Evolutionary conservation across 2,888 invertebrate genomes (phyloP).

Genomic region (Drosophila glabriapex): DNA sequence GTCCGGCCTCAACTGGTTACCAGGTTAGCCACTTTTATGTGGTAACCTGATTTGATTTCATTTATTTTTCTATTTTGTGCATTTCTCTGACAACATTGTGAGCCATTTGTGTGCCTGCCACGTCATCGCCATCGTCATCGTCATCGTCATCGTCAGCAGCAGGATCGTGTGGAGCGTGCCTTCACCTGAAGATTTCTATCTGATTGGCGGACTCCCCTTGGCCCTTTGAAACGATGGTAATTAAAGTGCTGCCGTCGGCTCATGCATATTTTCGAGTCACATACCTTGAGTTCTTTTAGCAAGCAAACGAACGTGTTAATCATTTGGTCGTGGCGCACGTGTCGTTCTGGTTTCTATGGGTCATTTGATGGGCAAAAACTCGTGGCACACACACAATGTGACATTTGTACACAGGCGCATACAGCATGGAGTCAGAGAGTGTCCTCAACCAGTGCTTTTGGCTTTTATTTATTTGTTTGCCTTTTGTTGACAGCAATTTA

Average conservation of each 20-base stretch:
- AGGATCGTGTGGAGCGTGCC: conserved; percentile 33
- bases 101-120: conserved; percentile 73
- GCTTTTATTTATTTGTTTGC: conserved; percentile 80
- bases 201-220: conserved; percentile 48
- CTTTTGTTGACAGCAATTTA: conserved; percentile 81
- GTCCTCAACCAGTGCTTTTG: conserved; percentile 47
- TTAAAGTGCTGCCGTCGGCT: conserved; percentile 46
- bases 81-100: conserved; percentile 24
- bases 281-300: conserved; percentile 36
- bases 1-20: background rate
- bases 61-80: conserved; percentile 8
- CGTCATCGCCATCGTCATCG: conserved; percentile 50
- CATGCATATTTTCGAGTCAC: conserved; percentile 50
- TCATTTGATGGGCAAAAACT: conserved; percentile 51
- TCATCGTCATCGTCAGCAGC: conserved; percentile 18
- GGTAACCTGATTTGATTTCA: conserved; percentile 12
- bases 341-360: conserved; percentile 64
- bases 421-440: conserved; percentile 21
- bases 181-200: conserved; percentile 54
- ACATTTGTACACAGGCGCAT: background rate
- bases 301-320: conserved; percentile 69
- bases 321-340: conserved; percentile 70
- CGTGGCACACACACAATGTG: background rate
- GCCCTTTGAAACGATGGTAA: conserved; percentile 46
- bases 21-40: conserved; percentile 12